These are phyloP conservation scores for Morbakka virulenta DNA, from an alignment of 30 jellyfish, hydroid and myxozoan genomes.

Conservation along the genomic window DNA sequence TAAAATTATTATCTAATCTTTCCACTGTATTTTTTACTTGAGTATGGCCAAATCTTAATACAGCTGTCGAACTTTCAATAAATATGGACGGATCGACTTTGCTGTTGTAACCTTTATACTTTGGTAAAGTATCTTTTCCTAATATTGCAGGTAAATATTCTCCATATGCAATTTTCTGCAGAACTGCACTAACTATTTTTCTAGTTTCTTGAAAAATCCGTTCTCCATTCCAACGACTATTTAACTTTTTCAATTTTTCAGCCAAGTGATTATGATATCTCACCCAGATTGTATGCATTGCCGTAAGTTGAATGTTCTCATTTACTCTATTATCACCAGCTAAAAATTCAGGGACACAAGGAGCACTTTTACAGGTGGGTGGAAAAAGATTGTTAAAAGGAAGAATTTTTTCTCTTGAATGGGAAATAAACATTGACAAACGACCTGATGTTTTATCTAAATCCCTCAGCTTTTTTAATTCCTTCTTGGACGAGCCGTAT, in stretches of 20 bases:
- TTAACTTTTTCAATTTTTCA: not conserved
- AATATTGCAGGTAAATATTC: not conserved
- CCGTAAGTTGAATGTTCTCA: not conserved
- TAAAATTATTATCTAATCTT: slow-evolving; percentile 15
- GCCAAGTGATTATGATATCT: slow-evolving; percentile 9
- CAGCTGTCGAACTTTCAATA: slow-evolving; percentile 25
- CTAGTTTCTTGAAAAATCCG: not conserved
- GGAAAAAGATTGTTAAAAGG: not conserved
- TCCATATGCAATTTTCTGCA: not conserved
- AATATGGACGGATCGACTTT: not conserved
- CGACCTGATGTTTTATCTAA: not conserved
- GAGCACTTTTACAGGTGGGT: not conserved
- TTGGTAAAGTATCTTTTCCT: too few relatives aligned
- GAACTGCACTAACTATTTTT: not conserved
- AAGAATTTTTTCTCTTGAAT: not conserved
- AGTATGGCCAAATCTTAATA: slow-evolving; percentile 49
- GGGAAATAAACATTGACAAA: not conserved
- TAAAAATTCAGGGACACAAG: not conserved
- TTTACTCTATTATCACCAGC: slow-evolving; percentile 1
- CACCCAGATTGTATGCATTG: not conserved
- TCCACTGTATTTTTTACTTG: not conserved
- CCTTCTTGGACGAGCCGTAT: not conserved
- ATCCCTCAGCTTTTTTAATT: not conserved
- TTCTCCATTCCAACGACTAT: slow-evolving; percentile 12
- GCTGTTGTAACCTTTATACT: not conserved